phyloP scores from a whole-genome alignment of 2,797 vertebrate species.

The Falco cherrug region DNA sequence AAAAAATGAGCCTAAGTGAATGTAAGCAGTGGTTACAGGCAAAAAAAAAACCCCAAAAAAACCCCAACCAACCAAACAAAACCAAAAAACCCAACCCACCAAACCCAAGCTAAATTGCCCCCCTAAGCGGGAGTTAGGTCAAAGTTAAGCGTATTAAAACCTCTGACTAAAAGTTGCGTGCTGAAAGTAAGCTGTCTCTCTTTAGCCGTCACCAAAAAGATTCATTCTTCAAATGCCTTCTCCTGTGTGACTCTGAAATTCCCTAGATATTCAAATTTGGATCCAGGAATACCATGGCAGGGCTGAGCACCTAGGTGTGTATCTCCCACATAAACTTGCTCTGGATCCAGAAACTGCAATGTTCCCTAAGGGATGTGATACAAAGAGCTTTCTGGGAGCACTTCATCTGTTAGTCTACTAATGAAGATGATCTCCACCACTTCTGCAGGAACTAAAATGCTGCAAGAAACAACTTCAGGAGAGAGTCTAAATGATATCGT shows the following conservation, averaged over 20 bases:
- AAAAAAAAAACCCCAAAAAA: accelerated
- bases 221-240: background rate
- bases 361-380: background rate
- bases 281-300: background rate
- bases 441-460: background rate
- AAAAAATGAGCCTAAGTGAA: background rate
- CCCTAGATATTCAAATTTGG: background rate
- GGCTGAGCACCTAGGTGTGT: background rate
- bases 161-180: background rate
- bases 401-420: background rate
- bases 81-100: too few species aligned
- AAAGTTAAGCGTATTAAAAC: background rate
- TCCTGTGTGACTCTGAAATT: background rate
- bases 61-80: too few species aligned
- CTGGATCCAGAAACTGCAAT: background rate
- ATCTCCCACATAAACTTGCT: background rate
- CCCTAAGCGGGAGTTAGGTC: background rate
- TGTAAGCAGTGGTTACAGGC: background rate
- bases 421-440: background rate
- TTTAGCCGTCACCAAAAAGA: background rate
- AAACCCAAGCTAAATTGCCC: background rate
- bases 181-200: background rate
- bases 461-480: background rate
- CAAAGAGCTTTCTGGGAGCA: background rate
- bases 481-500: background rate